phyloP scores from a whole-genome alignment of 2,797 vertebrate genomes.

The Prionace glauca region DNA sequence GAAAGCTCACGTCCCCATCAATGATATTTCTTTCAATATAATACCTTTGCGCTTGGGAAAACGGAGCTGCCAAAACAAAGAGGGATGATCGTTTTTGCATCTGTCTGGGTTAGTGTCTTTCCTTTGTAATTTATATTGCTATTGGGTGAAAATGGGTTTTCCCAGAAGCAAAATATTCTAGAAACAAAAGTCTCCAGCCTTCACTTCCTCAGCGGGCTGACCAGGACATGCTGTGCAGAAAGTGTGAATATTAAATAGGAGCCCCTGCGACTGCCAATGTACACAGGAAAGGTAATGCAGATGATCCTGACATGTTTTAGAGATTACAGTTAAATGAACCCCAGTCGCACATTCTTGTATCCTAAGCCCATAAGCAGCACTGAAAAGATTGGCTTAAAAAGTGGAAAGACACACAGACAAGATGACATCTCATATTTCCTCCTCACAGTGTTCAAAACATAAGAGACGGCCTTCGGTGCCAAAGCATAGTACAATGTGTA shows the following conservation, averaged over 20 bases:
- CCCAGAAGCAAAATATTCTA: slow-evolving; percentile 8
- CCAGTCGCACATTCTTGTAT: not conserved
- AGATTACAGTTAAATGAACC: not conserved
- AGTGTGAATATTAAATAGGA: slow-evolving; percentile 17
- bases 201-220: not conserved
- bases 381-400: not conserved
- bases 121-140: slow-evolving; percentile 17
- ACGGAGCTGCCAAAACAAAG: not conserved
- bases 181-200: not conserved
- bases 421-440: not conserved
- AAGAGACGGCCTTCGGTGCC: not conserved
- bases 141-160: slow-evolving; percentile 13
- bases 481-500: not conserved
- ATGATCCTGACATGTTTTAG: not conserved
- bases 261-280: not conserved
- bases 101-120: slow-evolving; percentile 4
- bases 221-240: not conserved
- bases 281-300: not conserved
- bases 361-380: not conserved
- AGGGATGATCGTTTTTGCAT: not conserved
- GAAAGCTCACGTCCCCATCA: not conserved
- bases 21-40: not conserved
- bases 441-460: not conserved
- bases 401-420: not conserved
- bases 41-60: slow-evolving; percentile 1